Base-by-base conservation (phyloP, 2,888 invertebrate species). In the Apodemia mormo region DNA sequence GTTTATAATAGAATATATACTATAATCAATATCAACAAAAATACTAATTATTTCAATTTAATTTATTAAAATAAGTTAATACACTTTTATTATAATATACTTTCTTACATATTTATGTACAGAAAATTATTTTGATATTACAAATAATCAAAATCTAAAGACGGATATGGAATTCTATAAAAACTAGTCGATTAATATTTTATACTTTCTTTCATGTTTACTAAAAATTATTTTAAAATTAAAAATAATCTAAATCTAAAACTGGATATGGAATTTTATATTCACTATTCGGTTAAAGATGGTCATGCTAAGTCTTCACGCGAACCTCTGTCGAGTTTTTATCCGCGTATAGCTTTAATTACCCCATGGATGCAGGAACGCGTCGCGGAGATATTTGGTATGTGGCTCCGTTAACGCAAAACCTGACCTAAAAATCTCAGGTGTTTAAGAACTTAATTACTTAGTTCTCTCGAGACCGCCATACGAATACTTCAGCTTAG, bases 331-430 rank as follows among this genome's bases (percentile, higher is more conserved):
- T 74, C 75, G 80, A 78, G 81, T 91, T 91, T 90, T 92, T 92
- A 80, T 76, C 78, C 84, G 86, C 86, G 84, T 82, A 81, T 83
- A 85, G 79, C 82, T 89, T 92, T 92, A 93, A 93, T 93, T 92
- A 90, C 88, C 85, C 82, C 81, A 81, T 82, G 78, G 77, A 76
- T 74, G 75, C 75, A 76, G 76, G 77, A 77, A 78, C 77, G 78
- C 79, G 78, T 76, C 76, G 77, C 73, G 68, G 65, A 78, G 74
- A 77, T 77, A 80, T 80, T 80, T 71, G 76, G 77, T 75, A 77
- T 77, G 79, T 75, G 76, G 70, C 75, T 76, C 75, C 72, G 68
- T 72, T 71, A 74, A 71, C 77, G 73, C 75, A 75, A 76, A 75
- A 78, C 74, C 73, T 72, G 72, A 72, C 70, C 74, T 75, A 78